Percentiles rank a stretch among this genome's conserved stretches.
Evolutionary conservation across 2,113 vertebrate genomes (phyloP).

Genomic region (Thunnus maccoyii): DNA sequence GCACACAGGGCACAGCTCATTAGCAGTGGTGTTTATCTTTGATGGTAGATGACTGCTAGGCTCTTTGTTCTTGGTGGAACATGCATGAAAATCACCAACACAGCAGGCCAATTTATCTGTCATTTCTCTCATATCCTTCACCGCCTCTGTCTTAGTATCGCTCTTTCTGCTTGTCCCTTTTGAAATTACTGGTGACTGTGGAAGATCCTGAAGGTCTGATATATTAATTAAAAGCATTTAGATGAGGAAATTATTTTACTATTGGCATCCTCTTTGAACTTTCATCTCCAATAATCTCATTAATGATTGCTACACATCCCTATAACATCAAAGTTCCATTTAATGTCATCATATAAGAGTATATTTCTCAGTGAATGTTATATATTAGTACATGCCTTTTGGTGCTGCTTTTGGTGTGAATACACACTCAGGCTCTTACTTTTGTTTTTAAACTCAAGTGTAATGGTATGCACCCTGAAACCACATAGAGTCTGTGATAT

Average conservation of each 20-base stretch:
- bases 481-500: conserved; percentile 11
- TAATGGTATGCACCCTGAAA: conserved; percentile 13
- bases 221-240: conserved; percentile 9
- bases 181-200: conserved; percentile 12
- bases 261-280: conserved; percentile 11
- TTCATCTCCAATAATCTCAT: background rate
- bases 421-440: conserved; percentile 2
- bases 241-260: background rate
- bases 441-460: conserved; percentile 6
- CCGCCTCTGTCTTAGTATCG: background rate
- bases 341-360: background rate
- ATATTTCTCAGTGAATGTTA: conserved; percentile 7
- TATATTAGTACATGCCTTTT: too few species aligned
- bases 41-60: conserved; percentile 49
- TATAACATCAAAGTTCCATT: background rate
- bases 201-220: background rate
- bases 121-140: background rate
- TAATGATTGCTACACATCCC: background rate
- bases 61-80: conserved; percentile 44
- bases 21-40: conserved; percentile 59
- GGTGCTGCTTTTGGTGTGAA: too few species aligned
- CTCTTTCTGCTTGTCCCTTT: background rate
- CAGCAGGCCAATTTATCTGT: conserved; percentile 15
- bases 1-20: conserved; percentile 45
- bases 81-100: conserved; percentile 27